These are phyloP conservation scores for Babylonia areolata DNA, from an alignment of 1,140 invertebrate species.

Conservation along the genomic window DNA sequence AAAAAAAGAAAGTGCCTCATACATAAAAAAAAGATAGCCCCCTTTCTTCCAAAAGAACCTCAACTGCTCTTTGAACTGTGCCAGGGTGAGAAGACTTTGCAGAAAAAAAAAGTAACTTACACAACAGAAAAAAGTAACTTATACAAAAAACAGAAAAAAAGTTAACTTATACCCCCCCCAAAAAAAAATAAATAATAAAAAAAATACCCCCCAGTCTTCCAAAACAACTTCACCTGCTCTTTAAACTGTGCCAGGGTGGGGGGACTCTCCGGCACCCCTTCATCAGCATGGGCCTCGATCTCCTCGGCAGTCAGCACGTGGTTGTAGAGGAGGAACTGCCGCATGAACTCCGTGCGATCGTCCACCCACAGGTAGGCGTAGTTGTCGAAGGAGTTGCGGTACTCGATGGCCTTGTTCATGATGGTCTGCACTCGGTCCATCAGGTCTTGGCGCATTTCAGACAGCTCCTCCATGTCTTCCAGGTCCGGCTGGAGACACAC, in stretches of 20 bases:
- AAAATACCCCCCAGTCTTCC: no score
- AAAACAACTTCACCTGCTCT: constrained; percentile 81
- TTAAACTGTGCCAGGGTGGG: constrained; percentile 93
- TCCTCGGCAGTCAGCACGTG: constrained; percentile 90
- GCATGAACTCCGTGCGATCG: constrained; percentile 89
- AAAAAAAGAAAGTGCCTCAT: no score
- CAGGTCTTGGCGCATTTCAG: constrained; percentile 74
- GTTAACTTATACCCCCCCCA: no score
- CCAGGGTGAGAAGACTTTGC: no score
- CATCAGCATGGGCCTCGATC: constrained; percentile 84
- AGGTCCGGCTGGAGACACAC: constrained; percentile 68
- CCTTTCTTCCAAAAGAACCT: no score
- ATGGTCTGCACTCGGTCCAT: constrained; percentile 75
- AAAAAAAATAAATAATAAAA: no score
- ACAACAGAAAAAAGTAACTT: no score
- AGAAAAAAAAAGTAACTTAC: no score
- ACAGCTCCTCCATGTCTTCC: constrained; percentile 75
- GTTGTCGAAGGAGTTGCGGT: constrained; percentile 74
- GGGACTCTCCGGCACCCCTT: constrained; percentile 77
- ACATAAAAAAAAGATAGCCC: no score
- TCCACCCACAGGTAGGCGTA: constrained; percentile 91
- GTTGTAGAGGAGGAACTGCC: constrained; percentile 92
- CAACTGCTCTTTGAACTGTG: no score
- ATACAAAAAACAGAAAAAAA: no score
- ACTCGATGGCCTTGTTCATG: constrained; percentile 75